Base-by-base conservation (phyloP, 2,888 invertebrate species). In the Agriopis aurantiaria region DNA sequence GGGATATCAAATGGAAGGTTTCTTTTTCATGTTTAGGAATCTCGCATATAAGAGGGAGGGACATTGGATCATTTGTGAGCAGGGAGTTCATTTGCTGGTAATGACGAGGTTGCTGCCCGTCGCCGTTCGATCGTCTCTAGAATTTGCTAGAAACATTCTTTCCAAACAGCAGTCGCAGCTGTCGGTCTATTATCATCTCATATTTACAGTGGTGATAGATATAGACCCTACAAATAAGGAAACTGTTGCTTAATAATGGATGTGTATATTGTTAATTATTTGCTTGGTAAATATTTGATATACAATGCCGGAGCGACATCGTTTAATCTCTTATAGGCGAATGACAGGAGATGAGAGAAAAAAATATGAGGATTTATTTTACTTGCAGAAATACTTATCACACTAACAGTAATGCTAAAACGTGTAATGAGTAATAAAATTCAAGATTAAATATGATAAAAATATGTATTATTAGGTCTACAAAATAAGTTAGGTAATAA, bases 51-150 rank as follows among this genome's bases (percentile, higher is more conserved):
- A 53, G 65, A 23, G 52, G 23, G 49, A 75, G 75, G 72, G 77
- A 80, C 79, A 81, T 81, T 82, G 82, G 80, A 83, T 85, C 84
- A 86, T 88, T 88, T 83, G 82, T 80, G 82, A 77, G 75, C 74
- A 71, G 79, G 79, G 82, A 85, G 84, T 88, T 86, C 88, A 88
- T 88, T 88, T 85, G 68, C 75, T 72, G 75, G 83, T 86, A 87
- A 88, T 86, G 83, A 85, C 80, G 77, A 75, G 77, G 75, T 71
- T 74, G 75, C 75, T 81, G 76, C 76, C 74, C 72, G 80, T 81
- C 80, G 78, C 76, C 80, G 76, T 72, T 76, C 69, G 74, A 81
- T 83, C 80, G 78, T 78, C 80, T 76, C 72, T 77, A 79, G 80
- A 83, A 86, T 85, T 82, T 82, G 82, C 80, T 77, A 73, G 80